Percentiles rank a stretch among this genome's conserved stretches.
phyloP scores from a whole-genome alignment of 2,797 vertebrate genomes.

The Enteromius argenteus region DNA sequence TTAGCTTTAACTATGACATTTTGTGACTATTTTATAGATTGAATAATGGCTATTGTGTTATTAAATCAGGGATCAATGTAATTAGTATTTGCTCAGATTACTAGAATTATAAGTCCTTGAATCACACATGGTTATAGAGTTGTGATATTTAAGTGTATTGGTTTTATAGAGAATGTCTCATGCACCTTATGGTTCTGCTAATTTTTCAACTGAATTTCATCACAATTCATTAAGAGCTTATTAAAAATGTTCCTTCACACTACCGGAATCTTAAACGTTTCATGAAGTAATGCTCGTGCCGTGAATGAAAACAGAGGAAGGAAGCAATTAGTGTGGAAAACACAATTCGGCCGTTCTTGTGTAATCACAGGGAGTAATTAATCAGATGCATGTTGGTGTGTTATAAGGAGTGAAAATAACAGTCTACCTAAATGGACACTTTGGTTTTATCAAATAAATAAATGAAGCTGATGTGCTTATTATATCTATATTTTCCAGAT shows the following conservation, averaged over 20 bases:
- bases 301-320: conserved; percentile 22
- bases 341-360: conserved; percentile 11
- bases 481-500: conserved; percentile 68
- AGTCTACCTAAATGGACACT: neutral
- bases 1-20: neutral
- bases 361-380: conserved; percentile 17
- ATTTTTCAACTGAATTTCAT: conserved; percentile 28
- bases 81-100: neutral
- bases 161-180: neutral
- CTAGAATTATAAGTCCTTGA: neutral
- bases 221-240: conserved; percentile 14
- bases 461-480: neutral
- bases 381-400: neutral
- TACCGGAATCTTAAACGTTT: conserved; percentile 2
- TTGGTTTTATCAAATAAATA: neutral
- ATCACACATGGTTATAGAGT: neutral
- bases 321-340: conserved; percentile 41
- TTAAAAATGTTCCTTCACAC: conserved; percentile 10
- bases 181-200: neutral
- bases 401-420: neutral
- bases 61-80: neutral
- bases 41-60: neutral
- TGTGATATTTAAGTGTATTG: neutral
- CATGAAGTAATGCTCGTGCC: conserved; percentile 9
- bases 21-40: neutral